Percentiles rank a stretch among this genome's conserved stretches.
Conservation (phyloP, 2,797 vertebrate genomes). For the Brachyalestes nurse region DNA sequence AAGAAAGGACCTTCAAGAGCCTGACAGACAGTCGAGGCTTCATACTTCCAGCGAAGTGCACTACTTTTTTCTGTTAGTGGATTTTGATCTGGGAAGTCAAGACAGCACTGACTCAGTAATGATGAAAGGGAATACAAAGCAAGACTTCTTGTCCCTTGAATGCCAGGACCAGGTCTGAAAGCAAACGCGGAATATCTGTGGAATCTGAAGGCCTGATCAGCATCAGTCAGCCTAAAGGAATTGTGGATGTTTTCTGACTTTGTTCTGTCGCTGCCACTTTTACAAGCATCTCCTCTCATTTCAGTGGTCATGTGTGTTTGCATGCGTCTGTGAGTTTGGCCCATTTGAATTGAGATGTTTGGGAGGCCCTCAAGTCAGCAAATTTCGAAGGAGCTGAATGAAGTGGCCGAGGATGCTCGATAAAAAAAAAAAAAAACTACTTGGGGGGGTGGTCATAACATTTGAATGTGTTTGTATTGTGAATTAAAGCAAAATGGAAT, state of each 20-base stretch:
- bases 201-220: not conserved
- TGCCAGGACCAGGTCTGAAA: constrained; percentile 4
- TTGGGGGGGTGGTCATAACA: constrained; percentile 36
- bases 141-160: not conserved
- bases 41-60: constrained; percentile 6
- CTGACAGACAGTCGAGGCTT: not conserved
- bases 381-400: not conserved
- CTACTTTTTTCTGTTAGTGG: not conserved
- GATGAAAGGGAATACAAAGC: not conserved
- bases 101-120: not conserved
- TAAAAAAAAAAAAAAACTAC: not conserved
- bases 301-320: constrained; percentile 16
- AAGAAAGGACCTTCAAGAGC: not conserved
- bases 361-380: not conserved
- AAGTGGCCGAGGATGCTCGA: not conserved
- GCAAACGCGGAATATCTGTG: not conserved
- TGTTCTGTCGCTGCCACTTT: not conserved
- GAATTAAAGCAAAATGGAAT: constrained; percentile 64
- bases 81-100: not conserved
- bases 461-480: constrained; percentile 58
- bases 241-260: not conserved
- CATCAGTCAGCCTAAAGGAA: not conserved
- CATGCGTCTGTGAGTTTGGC: constrained; percentile 17
- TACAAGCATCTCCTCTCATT: not conserved
- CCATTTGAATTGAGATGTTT: not conserved